Percentiles rank a stretch among this genome's conserved stretches.
Conservation (phyloP, 2,888 invertebrate species). For the Phyllotreta cruciferae region DNA sequence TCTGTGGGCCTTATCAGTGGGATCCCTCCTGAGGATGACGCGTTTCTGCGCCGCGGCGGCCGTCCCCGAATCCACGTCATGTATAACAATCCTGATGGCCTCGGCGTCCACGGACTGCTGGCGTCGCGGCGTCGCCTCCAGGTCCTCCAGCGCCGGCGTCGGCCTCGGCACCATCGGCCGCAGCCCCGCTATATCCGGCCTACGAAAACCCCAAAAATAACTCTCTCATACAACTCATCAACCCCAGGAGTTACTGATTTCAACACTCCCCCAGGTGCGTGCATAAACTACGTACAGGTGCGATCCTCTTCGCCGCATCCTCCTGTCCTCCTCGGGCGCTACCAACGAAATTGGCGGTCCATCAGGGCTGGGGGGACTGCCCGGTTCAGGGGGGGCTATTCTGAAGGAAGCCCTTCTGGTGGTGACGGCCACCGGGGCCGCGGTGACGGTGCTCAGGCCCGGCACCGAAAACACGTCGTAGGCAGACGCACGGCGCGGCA, state of each 20-base stretch:
- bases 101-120: slow-evolving; percentile 91
- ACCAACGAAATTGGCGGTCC: slow-evolving; percentile 40
- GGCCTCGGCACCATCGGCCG: slow-evolving; percentile 64
- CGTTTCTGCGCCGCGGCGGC: slow-evolving; percentile 74
- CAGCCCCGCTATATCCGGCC: slow-evolving; percentile 74
- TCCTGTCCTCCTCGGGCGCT: slow-evolving; percentile 67
- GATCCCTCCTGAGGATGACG: slow-evolving; percentile 77
- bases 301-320: slow-evolving; percentile 79
- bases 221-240: too few relatives aligned
- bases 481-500: slow-evolving; percentile 83
- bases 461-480: slow-evolving; percentile 84
- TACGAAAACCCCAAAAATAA: slow-evolving; percentile 59
- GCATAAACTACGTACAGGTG: too few relatives aligned
- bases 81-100: slow-evolving; percentile 91
- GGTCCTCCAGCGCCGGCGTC: slow-evolving; percentile 69
- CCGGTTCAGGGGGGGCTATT: slow-evolving; percentile 64
- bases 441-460: slow-evolving; percentile 61
- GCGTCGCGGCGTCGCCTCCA: slow-evolving; percentile 71
- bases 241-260: too few relatives aligned
- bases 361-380: slow-evolving; percentile 65
- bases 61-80: slow-evolving; percentile 84
- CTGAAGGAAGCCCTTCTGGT: slow-evolving; percentile 68
- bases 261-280: too few relatives aligned
- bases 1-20: slow-evolving; percentile 84
- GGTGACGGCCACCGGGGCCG: slow-evolving; percentile 48